Base-by-base conservation (phyloP, 2,888 invertebrate genomes). In the Taenaris catops region DNA sequence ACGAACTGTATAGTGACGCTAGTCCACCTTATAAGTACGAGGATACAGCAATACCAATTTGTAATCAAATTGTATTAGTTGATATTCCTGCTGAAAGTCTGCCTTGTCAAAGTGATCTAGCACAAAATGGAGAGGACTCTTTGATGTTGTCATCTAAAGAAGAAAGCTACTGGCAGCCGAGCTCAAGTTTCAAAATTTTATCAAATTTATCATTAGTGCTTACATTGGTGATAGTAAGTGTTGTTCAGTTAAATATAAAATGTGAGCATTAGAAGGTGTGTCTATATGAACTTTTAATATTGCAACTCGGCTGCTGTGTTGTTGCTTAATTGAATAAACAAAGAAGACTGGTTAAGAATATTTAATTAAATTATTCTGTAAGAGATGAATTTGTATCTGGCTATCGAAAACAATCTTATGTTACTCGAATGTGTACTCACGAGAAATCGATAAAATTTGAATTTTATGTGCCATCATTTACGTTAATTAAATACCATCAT, bases 61-160 rank as follows among this genome's bases (percentile, higher is more conserved):
- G 49, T 0, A 65, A 73, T 45, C 72, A 84, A 58, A 43, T 80
- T 1, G 33, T 51, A 9, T 48, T 83, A 18, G 60, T 78, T 0
- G 70, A 73, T 40, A 58, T 83, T 42, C 59, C 78, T 2, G 6
- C 67, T 6, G 75, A 81, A 36, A 48, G 61, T 3, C 46, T 86
- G 24, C 71, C 69, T 6, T 86, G 84, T 40, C 65, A 69, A 1
- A 63, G 61, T 20, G 64, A 73, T 37, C 26, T 68, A 5, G 46
- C 58, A 0, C 71, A 67, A 35, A 80, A 75, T 25, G 68, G 74
- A 1, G 79, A 83, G 58, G 84, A 80, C 36, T 80, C 84, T 0
- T 44, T 81, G 8, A 84, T 86, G 83, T 58, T 84, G 0, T 83
- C 80, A 1, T 78, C 84, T 1, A 79, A 81, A 55, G 78, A 79